These are phyloP conservation scores for Cepphus grylle DNA, from an alignment of 2,113 vertebrate species.

Conservation along the genomic window DNA sequence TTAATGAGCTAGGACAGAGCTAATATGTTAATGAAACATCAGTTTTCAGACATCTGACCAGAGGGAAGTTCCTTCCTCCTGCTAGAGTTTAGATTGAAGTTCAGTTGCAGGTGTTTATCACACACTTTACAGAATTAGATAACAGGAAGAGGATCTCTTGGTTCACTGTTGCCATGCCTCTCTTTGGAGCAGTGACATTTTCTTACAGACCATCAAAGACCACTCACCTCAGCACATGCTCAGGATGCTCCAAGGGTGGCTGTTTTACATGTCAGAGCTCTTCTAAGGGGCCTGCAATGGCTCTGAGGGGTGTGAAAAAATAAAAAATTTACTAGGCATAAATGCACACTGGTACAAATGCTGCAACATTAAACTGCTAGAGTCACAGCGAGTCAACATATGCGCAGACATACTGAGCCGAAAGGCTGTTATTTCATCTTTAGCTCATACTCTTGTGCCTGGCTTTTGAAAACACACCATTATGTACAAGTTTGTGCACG, in stretches of 20 bases:
- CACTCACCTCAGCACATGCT: neutral
- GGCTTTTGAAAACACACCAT: neutral
- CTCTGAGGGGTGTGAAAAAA: neutral
- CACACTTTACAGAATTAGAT: neutral
- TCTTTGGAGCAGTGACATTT: neutral
- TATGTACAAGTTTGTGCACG: neutral
- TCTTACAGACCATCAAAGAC: neutral
- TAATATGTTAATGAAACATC: neutral
- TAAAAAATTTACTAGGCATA: neutral
- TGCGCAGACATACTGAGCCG: neutral
- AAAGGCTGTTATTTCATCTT: slow-evolving; percentile 24
- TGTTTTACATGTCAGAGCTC: neutral
- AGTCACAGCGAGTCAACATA: neutral
- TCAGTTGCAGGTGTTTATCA: neutral
- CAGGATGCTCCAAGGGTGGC: neutral
- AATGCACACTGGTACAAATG: neutral
- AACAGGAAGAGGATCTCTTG: neutral
- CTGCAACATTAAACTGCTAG: neutral
- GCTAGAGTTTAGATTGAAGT: neutral
- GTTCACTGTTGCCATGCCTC: neutral
- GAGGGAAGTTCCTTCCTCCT: neutral
- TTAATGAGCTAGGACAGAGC: slow-evolving; percentile 16
- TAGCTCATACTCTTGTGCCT: neutral
- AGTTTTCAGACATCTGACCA: neutral
- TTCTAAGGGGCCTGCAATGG: neutral